Evolutionary conservation across 2,797 vertebrate species (phyloP).

Genomic region (Capromys pilorides): DNA sequence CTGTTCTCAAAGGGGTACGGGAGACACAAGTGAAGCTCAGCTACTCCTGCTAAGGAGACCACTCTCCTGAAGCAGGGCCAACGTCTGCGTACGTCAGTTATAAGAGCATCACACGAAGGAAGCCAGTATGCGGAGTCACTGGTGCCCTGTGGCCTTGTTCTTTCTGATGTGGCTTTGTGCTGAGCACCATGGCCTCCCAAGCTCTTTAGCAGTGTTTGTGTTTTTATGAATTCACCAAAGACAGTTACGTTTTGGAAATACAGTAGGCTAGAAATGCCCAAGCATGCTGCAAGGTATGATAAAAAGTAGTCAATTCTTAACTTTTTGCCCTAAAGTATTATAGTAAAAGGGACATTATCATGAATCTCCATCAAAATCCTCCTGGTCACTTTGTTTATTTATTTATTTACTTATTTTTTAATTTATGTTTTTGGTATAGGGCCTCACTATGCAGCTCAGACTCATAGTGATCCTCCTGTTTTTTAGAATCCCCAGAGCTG

Average conservation of each 20-base stretch:
- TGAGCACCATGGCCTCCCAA: neutral
- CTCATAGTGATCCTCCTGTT: no score
- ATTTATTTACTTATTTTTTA: no score
- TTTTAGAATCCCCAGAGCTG: no score
- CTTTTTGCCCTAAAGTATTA: neutral
- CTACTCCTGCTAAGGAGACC: neutral
- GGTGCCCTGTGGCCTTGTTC: neutral
- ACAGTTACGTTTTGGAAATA: neutral
- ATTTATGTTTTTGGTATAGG: no score
- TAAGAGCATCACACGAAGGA: neutral
- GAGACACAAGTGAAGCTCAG: neutral
- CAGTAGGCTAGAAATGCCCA: fast-evolving
- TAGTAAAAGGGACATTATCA: neutral
- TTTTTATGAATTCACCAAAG: neutral
- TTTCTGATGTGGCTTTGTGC: neutral
- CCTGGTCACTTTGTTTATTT: neutral
- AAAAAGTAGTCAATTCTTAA: neutral
- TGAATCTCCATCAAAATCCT: neutral
- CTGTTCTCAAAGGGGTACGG: neutral
- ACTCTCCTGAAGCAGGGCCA: neutral
- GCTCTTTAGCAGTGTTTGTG: neutral
- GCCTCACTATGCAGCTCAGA: no score
- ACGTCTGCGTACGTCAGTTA: neutral
- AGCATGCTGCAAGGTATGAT: neutral
- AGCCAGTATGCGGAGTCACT: no score